Evolutionary conservation across 2,888 invertebrate genomes (phyloP).

Genomic region (Trichacis sp.): DNA sequence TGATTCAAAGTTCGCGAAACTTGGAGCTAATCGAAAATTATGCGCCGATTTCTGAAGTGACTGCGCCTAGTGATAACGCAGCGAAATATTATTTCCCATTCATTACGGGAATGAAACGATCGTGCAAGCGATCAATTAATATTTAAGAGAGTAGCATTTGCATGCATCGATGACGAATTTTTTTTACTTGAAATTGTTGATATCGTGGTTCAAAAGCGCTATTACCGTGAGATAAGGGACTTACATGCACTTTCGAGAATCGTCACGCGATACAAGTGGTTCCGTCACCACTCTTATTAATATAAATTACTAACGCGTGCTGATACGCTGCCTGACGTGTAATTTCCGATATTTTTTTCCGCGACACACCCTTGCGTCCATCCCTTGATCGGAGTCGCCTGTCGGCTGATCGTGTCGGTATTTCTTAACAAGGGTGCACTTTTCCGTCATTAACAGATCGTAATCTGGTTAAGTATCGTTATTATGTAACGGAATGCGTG

Average conservation of each 20-base stretch:
- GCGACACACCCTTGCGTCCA: conserved; percentile 23
- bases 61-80: neutral
- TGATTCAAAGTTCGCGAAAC: conserved; percentile 35
- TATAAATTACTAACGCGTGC: conserved; percentile 27
- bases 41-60: neutral
- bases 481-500: conserved; percentile 51
- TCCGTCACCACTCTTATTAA: conserved; percentile 28
- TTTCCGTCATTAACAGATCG: conserved; percentile 62
- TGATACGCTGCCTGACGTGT: conserved; percentile 27
- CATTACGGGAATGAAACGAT: neutral
- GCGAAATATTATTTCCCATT: conserved; percentile 2
- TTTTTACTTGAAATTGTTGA: neutral
- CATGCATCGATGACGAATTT: no score
- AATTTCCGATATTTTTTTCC: conserved; percentile 30
- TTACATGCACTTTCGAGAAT: conserved; percentile 23
- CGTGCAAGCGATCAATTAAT: neutral
- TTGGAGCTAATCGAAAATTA: conserved; percentile 20
- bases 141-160: neutral
- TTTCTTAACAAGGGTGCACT: conserved; percentile 61
- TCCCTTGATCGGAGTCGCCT: conserved; percentile 12
- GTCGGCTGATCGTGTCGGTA: conserved; percentile 58
- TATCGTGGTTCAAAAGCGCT: neutral
- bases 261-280: conserved; percentile 24
- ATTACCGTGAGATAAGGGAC: neutral
- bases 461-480: conserved; percentile 62